These are phyloP conservation scores for Saccopteryx bilineata DNA, from an alignment of 2,113 vertebrate genomes.

Conservation along the genomic window DNA sequence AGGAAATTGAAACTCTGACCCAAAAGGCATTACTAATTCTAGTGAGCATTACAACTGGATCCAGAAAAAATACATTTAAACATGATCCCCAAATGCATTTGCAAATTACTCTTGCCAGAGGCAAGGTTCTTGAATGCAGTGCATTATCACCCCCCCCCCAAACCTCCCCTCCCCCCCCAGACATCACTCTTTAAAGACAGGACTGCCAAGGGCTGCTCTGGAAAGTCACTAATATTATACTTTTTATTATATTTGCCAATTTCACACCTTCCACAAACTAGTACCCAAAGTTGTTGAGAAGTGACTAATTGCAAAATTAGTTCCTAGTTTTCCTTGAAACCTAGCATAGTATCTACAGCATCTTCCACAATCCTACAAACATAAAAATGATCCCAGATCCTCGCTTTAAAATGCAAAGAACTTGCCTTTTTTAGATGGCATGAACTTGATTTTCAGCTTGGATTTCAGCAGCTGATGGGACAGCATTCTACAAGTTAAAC, in stretches of 20 bases:
- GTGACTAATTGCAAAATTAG: conserved; percentile 57
- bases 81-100: conserved; percentile 82
- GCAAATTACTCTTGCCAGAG: conserved; percentile 85
- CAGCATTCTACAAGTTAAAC: conserved; percentile 4
- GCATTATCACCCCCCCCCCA: conserved; percentile 76
- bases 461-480: conserved; percentile 7
- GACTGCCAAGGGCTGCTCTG: conserved; percentile 82
- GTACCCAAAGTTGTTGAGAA: conserved; percentile 65
- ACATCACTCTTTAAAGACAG: conserved; percentile 82
- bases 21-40: conserved; percentile 73
- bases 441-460: background rate
- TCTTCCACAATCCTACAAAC: conserved; percentile 9
- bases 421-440: background rate
- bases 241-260: conserved; percentile 81
- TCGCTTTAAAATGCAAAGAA: conserved; percentile 39
- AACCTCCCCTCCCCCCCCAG: conserved; percentile 71
- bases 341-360: background rate
- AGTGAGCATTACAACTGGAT: conserved; percentile 63
- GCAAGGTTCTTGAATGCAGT: conserved; percentile 84
- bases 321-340: conserved; percentile 72
- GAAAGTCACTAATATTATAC: conserved; percentile 80
- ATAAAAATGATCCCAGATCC: conserved; percentile 28
- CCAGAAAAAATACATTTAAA: conserved; percentile 79
- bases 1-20: conserved; percentile 72
- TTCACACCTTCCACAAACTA: conserved; percentile 76